Evolutionary conservation across 2,888 invertebrate genomes (phyloP), one percentile per base, ranked within the genome.

Genomic region (Brachylomia viminalis): DNA sequence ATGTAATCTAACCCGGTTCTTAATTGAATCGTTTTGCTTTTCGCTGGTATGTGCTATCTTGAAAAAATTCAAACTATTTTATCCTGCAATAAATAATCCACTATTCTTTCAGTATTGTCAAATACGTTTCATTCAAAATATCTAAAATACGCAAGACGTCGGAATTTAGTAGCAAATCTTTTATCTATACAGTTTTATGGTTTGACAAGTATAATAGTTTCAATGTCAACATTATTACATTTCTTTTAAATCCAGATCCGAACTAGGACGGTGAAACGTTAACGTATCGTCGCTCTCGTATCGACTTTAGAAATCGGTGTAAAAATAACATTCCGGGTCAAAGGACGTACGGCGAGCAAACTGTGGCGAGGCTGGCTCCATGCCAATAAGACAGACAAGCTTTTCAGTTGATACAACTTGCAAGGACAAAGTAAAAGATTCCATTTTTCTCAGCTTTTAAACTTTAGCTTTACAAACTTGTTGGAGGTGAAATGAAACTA

Each of bases 351-450:
- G 64, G 47, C 11, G 67, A 49, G 54, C 64, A 77, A 87, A 79
- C 71, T 65, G 66, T 74, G 72, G 87, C 42, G 45, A 23, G 54
- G 23, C 77, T 86, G 85, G 85, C 87, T 58, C 49, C 11, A 15
- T 56, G 86, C 87, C 86, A 87, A 80, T 75, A 80, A 72, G 73
- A 76, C 79, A 72, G 76, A 69, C 81, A 81, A 73, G 64, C 61
- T 81, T 84, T 65, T 54, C 64, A 66, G 70, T 80, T 76, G 66
- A 72, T 76, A 77, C 72, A 72, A 80, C 66, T 82, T 82, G 13
- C 42, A 70, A 47, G 45, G 72, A 70, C 77, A 77, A 82, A 71
- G 70, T 76, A 72, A 69, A 30, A 52, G 74, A 84, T 77, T 71
- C 65, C n/a, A 75, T 73, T 73, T 79, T 71, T 74, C 49, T 59